Evolutionary conservation across 2,113 vertebrate species (phyloP).

Genomic region (Peromyscus leucopus): DNA sequence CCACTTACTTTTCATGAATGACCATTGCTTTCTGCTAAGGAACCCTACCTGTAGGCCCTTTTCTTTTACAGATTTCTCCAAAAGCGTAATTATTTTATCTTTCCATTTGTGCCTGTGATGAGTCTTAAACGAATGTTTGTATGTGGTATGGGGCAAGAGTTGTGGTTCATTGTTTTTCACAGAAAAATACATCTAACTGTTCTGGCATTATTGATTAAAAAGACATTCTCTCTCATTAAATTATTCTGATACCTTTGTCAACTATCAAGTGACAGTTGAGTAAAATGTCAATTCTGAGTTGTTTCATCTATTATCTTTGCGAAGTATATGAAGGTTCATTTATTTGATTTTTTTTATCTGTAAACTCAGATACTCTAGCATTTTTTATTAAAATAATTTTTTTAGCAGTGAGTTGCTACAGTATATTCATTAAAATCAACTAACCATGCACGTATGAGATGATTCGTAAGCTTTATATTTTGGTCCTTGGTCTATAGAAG

Average conservation of each 20-base stretch:
- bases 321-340: neutral
- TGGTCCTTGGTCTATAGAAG: neutral
- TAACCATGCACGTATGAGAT: neutral
- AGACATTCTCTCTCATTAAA: neutral
- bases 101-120: neutral
- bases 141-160: neutral
- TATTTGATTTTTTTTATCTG: neutral
- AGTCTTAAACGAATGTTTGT: neutral
- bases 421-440: neutral
- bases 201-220: constrained; percentile 3
- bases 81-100: neutral
- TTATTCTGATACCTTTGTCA: neutral
- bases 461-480: neutral
- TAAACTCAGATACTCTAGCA: neutral
- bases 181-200: neutral
- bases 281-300: neutral
- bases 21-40: constrained; percentile 1
- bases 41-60: neutral
- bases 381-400: neutral
- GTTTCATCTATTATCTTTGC: neutral
- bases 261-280: neutral
- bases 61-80: neutral
- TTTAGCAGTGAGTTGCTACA: neutral
- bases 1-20: neutral
- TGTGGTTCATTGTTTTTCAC: neutral